Base-by-base conservation (phyloP, 2,113 vertebrate species). In the Motacilla alba region DNA sequence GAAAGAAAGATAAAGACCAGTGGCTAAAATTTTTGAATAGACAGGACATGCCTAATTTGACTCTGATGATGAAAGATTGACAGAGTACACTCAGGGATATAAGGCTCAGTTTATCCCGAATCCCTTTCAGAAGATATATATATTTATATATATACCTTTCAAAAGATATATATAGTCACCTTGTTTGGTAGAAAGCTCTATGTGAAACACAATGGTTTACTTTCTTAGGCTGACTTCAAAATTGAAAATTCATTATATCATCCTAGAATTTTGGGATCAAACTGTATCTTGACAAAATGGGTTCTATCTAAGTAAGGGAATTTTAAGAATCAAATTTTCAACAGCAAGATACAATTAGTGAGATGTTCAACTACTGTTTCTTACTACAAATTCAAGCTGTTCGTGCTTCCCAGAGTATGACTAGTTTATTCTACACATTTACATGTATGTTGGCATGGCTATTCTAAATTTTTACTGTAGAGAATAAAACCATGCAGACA, bases 381-480 rank as follows among this genome's bases (percentile, higher is more conserved):
- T 58, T 67, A 10, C 1, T 43, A 39, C 3, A 83, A 41, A 80
- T 66, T 19, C 11, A 77, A 41, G 10, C 3, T 68, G 9, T 22
- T 73, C n/a, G 52, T 15, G 5, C 52, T 93, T 90, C 1, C 2
- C 6, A 3, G 20, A 33, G 20, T 63, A 49, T 23, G 10, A 69
- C 8, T 6, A 18, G 14, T 50, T 72, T 78, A 43, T 83, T 80
- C n/a, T 44, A 24, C 2, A 3, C 0, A 1, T 83, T 80, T 89
- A 37, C n/a, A 15, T 26, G 56, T 39, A 33, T 3, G 1, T 1
- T 1, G 64, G 7, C 4, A 31, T 20, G 14, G 7, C 14, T 90
- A n/a, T 64, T 70, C 19, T 10, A 72, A 85, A 79, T 47, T 70
- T 87, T 33, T 15, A 31, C 9, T 13, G 12, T n/a, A 66, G 46